Percentiles rank a stretch among this genome's conserved stretches.
These are phyloP conservation scores for Choloepus didactylus DNA, from an alignment of 2,797 vertebrate species.

Conservation along the genomic window DNA sequence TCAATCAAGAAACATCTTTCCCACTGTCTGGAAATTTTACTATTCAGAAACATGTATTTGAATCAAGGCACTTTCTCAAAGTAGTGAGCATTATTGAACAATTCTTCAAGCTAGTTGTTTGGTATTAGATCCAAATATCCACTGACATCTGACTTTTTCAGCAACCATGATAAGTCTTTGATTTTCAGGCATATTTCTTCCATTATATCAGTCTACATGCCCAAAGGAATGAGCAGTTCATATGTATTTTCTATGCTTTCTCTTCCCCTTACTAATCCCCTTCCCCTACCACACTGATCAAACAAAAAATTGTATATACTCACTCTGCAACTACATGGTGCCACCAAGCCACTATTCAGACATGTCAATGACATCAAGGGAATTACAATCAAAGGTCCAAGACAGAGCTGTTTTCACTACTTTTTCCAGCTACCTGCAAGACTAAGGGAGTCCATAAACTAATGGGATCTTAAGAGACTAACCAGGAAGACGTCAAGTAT, in stretches of 20 bases:
- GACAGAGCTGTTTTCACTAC: neutral
- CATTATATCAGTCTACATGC: neutral
- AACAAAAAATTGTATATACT: neutral
- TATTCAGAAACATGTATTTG: conserved; percentile 51
- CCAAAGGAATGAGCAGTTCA: neutral
- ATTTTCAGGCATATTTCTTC: conserved; percentile 36
- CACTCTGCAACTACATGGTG: neutral
- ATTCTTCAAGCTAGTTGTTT: neutral
- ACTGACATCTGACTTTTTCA: conserved; percentile 6
- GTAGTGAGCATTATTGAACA: neutral
- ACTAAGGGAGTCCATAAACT: neutral
- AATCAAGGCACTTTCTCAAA: conserved; percentile 19
- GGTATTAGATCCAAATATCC: conserved; percentile 29
- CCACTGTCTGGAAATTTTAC: neutral
- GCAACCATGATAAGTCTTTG: neutral
- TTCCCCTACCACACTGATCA: neutral
- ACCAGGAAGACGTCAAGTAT: neutral
- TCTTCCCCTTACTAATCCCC: neutral
- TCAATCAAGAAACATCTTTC: neutral
- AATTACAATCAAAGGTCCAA: neutral
- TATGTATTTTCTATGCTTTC: neutral
- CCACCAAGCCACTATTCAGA: neutral
- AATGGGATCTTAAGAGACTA: neutral
- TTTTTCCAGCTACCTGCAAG: conserved; percentile 1
- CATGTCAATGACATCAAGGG: neutral